Base-by-base conservation (phyloP, 2,113 vertebrate species). In the Hippoglossus stenolepis region DNA sequence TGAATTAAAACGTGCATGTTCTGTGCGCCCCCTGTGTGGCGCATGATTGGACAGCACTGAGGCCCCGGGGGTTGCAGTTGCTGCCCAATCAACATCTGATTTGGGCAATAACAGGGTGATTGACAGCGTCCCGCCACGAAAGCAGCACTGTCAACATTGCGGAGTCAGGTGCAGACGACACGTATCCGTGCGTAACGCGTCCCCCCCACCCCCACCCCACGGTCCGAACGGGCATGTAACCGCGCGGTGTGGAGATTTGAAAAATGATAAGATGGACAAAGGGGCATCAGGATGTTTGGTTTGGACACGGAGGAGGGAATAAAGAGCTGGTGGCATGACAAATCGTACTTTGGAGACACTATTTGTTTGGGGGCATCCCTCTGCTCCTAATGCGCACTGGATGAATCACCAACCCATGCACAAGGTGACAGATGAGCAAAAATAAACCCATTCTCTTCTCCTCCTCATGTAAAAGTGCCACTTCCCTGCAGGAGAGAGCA, bases 91-190 rank as follows among this genome's bases (percentile, higher is more conserved):
- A 65, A 64, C 67, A 40, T 9, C 76, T n/a, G n/a, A 54, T 54
- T 77, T 15, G 21, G 62, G 26, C 53, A 20, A 6, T 65, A 56
- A 74, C 76, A 74, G 21, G 45, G 79, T 63, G 45, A 61, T 13
- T 63, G 53, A 66, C 43, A 21, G 58, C 40, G 59, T 70, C 78
- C 73, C 54, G 67, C 49, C 87, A 77, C 67, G 38, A 24, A 2
- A 51, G 73, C 58, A n/a, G 63, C 62, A 67, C 17, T 49, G 74
- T 71, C 76, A 75, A 47, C 73, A 62, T 21, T 69, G 76, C 79
- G 65, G 74, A 70, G 86, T 85, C 87, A 88, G 86, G 89, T 90
- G 82, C 77, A 82, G 81, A 73, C 67, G 23, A 71, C 60, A 73
- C 63, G 56, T 47, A 73, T 10, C 80, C 82, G 77, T 84, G 87